Percentiles rank a stretch among this genome's conserved stretches.
Conservation (phyloP, 1,140 invertebrate species). For the Drosophila repletoides region DNA sequence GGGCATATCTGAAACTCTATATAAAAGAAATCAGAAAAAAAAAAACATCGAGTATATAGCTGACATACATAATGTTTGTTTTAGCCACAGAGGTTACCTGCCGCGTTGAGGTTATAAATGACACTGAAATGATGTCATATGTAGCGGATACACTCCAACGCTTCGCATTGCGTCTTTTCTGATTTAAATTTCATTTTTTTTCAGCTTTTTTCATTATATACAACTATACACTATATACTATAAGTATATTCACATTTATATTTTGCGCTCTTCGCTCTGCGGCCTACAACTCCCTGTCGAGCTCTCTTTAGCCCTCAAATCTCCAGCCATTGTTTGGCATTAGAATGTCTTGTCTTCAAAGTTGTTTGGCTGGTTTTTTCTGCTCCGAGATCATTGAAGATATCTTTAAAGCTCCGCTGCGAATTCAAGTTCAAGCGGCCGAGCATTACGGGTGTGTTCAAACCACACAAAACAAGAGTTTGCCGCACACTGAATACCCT, state of each 20-base stretch:
- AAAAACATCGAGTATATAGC: background rate
- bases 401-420: constrained; percentile 18
- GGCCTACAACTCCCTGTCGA: constrained; percentile 10
- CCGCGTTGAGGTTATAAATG: constrained; percentile 8
- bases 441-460: too few relatives aligned
- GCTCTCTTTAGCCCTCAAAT: background rate
- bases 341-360: constrained; percentile 64
- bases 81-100: constrained; percentile 18
- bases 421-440: constrained; percentile 72
- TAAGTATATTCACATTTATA: constrained; percentile 30
- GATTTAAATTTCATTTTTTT: constrained; percentile 62
- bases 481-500: background rate
- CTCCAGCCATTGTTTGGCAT: constrained; percentile 63
- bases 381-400: background rate
- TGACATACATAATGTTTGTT: constrained; percentile 2
- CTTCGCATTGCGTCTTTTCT: constrained; percentile 58
- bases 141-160: constrained; percentile 63
- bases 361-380: constrained; percentile 70
- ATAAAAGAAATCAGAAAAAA: constrained; percentile 15
- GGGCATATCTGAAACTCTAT: constrained; percentile 12
- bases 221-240: too few relatives aligned
- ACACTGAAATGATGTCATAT: constrained; percentile 66
- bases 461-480: background rate
- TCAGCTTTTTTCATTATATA: constrained; percentile 15
- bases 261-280: constrained; percentile 13